Percentiles rank a stretch among this genome's conserved stretches.
These are phyloP conservation scores for Meriones psammophilus DNA, from an alignment of 2,797 vertebrate genomes.

Conservation along the genomic window DNA sequence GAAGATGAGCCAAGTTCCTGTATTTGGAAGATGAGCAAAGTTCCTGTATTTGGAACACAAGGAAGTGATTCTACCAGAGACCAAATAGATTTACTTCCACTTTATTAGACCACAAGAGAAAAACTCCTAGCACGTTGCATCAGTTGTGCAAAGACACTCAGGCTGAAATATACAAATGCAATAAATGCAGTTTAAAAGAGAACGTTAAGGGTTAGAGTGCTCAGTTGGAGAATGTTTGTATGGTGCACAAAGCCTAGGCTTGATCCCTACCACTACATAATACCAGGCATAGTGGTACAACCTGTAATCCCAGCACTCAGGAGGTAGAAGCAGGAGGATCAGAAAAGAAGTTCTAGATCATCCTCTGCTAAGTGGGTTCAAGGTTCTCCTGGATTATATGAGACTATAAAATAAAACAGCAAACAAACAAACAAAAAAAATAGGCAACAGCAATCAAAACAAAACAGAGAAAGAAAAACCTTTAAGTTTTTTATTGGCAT, in stretches of 20 bases:
- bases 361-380: not conserved
- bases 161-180: constrained; percentile 45
- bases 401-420: not conserved
- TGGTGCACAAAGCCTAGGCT: not conserved
- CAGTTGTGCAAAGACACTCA: constrained; percentile 44
- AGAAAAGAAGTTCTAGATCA: not conserved
- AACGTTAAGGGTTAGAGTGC: not conserved
- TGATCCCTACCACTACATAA: not conserved
- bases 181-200: constrained; percentile 59
- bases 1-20: constrained; percentile 61
- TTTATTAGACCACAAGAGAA: constrained; percentile 64
- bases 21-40: constrained; percentile 66
- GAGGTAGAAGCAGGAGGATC: not conserved
- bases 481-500: not conserved
- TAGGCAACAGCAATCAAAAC: not conserved
- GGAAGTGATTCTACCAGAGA: constrained; percentile 67
- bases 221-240: not conserved
- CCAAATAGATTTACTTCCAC: constrained; percentile 52
- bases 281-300: not conserved
- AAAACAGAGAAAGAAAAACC: not conserved
- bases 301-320: not conserved
- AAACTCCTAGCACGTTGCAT: constrained; percentile 47
- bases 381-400: not conserved
- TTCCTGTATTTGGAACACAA: constrained; percentile 69
- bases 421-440: not conserved